These are phyloP conservation scores for Beroe forskalii DNA, from an alignment of 37 sponge, comb jelly and placozoan species.

Conservation along the genomic window DNA sequence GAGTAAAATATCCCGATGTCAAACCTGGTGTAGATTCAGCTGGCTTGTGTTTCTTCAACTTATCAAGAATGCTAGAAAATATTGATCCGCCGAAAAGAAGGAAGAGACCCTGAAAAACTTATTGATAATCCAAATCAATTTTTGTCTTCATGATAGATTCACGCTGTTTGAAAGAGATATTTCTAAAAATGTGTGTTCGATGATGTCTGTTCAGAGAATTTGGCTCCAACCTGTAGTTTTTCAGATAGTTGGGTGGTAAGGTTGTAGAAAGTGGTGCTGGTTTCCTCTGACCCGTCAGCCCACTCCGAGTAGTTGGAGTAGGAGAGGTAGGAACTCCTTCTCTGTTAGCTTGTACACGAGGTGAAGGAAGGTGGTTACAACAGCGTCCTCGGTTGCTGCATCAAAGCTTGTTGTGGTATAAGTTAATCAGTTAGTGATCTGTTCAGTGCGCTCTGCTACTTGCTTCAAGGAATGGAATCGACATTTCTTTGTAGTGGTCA, in stretches of 20 bases:
- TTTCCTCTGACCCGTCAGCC: background rate
- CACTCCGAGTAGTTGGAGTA: constrained; percentile 42
- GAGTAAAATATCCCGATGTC: background rate
- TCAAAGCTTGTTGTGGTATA: background rate
- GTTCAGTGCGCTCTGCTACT: too few relatives aligned
- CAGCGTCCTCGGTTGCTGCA: background rate
- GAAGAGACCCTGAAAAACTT: constrained; percentile 32
- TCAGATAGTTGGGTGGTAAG: constrained; percentile 54
- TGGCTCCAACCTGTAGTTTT: constrained; percentile 60
- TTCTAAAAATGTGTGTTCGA: too few relatives aligned
- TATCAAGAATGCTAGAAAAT: background rate
- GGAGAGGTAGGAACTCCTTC: constrained; percentile 61
- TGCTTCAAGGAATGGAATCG: background rate
- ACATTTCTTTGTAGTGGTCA: background rate
- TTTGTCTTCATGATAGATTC: too few relatives aligned
- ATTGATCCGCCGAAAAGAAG: constrained; percentile 25
- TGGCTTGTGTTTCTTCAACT: background rate
- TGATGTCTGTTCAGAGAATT: too few relatives aligned
- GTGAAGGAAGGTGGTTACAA: background rate
- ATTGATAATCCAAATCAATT: too few relatives aligned
- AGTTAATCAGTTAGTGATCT: too few relatives aligned
- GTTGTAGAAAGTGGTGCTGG: constrained; percentile 39
- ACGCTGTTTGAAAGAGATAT: too few relatives aligned
- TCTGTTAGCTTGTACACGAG: constrained; percentile 66
- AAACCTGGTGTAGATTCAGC: background rate